Conservation (phyloP, 1,140 invertebrate genomes). For the Micrasema minimum region DNA sequence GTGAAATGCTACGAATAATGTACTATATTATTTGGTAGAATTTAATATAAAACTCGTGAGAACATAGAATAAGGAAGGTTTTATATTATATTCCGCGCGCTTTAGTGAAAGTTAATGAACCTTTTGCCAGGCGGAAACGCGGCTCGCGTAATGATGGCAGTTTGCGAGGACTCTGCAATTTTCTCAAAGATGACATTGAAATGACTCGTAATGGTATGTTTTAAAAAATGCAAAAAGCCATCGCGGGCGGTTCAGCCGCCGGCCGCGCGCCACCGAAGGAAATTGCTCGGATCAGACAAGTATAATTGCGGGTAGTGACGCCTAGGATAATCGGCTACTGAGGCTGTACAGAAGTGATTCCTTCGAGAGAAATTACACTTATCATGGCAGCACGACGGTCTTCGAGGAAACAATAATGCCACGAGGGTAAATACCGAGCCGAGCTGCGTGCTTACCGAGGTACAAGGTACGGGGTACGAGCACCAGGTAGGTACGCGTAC, state of each 20-base stretch:
- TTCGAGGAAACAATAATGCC: slow-evolving; percentile 13
- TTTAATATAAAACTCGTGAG: no score
- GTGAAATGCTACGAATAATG: no score
- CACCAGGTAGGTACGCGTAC: no score
- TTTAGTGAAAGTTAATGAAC: not conserved
- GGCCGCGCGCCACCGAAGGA: slow-evolving; percentile 29
- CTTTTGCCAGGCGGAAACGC: slow-evolving; percentile 2
- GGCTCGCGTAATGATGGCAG: slow-evolving; percentile 14
- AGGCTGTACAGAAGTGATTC: slow-evolving; percentile 35
- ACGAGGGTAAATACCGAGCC: not conserved
- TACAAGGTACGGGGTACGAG: no score
- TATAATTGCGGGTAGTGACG: slow-evolving; percentile 47
- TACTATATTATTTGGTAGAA: no score
- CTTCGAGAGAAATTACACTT: slow-evolving; percentile 16
- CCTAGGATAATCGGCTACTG: slow-evolving; percentile 28
- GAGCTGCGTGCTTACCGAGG: no score
- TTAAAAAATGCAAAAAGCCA: slow-evolving; percentile 37
- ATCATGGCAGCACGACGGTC: not conserved
- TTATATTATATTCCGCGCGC: not conserved
- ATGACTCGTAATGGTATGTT: slow-evolving; percentile 25
- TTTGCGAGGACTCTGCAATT: slow-evolving; percentile 21
- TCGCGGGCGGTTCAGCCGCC: slow-evolving; percentile 24
- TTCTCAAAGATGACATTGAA: slow-evolving; percentile 33
- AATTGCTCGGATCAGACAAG: slow-evolving; percentile 29
- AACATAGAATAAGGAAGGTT: no score